Base-by-base conservation (phyloP, 2,888 invertebrate genomes). In the Nezara viridula region DNA sequence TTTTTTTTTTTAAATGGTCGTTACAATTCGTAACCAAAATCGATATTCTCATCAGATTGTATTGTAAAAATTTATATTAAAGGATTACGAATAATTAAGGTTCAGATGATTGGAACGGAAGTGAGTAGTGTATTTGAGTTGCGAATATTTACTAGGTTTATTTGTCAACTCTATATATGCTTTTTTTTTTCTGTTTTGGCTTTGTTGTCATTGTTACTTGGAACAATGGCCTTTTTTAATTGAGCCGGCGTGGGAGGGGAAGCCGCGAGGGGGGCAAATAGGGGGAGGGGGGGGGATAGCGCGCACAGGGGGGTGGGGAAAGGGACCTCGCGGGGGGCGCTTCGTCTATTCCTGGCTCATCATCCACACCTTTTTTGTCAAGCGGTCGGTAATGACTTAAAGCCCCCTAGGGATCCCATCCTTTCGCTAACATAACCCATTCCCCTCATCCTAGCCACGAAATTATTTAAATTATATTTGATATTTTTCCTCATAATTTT, bases 291-390 rank as follows among this genome's bases (percentile, higher is more conserved):
- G 37, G 37, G 37, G 16, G 1, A 73, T 27, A 19, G 2, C 73
- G 19, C 19, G 21, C 1, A 21, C 5, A 50, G 50, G 50, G 50
- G 50, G 50, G 16, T 21, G 50, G 50, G 50, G 50, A 50, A 50
- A 50, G 50, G 66, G 4, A 27, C 27, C 55, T 21, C 86, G 50
- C n/a, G 49, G 86, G 86, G 86, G 86, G 52, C 86, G 14, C 32
- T 52, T 24, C 27, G 50, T 21, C 86, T 86, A 86, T 50, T 86
- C 49, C 55, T 37, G 50, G 16, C 86, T 86, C 86, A 86, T 86
- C 86, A 86, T 86, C 86, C 52, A 86, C 86, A 86, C 86, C 86
- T 86, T 86, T 86, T 86, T 86, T 86, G 27, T 55, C 37, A 24
- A 37, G 50, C 60, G 50, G 16, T 60, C 86, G 21, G 32, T 55